Evolutionary conservation across 2,113 vertebrate species (phyloP).

Genomic region (Microtus richardsoni): DNA sequence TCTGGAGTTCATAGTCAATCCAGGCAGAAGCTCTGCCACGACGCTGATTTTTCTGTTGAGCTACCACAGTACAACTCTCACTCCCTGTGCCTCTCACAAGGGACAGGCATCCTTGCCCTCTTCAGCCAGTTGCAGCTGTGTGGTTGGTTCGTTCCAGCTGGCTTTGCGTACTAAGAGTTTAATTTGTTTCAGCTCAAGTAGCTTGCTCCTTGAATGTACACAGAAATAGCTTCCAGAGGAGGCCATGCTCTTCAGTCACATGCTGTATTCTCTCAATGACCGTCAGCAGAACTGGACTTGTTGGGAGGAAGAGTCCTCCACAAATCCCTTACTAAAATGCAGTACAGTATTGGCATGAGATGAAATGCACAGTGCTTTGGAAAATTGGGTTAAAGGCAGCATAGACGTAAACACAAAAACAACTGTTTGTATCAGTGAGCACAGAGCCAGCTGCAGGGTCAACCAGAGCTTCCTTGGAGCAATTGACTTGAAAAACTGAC

Average conservation of each 20-base stretch:
- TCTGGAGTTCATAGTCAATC: not conserved
- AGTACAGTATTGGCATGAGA: not conserved
- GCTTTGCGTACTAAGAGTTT: not conserved
- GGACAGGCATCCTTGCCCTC: not conserved
- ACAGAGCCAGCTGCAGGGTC: not conserved
- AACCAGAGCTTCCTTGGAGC: not conserved
- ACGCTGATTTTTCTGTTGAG: too few relatives aligned
- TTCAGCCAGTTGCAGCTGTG: not conserved
- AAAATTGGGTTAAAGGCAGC: not conserved
- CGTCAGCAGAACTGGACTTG: constrained; percentile 3
- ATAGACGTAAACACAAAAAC: not conserved
- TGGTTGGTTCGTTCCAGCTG: not conserved
- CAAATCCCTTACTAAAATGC: constrained; percentile 19
- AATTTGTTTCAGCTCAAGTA: constrained; percentile 32
- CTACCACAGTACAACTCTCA: too few relatives aligned
- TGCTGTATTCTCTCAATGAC: not conserved
- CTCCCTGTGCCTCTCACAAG: constrained; percentile 26
- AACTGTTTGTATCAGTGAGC: not conserved
- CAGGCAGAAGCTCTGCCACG: not conserved
- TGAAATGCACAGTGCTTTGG: not conserved
- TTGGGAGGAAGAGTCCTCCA: constrained; percentile 7
- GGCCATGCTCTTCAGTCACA: not conserved
- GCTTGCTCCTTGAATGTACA: not conserved
- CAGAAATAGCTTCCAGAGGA: constrained; percentile 38
- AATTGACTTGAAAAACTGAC: not conserved